phyloP scores from a whole-genome alignment of 2,888 invertebrate genomes.

The Nephrotoma flavescens region DNA sequence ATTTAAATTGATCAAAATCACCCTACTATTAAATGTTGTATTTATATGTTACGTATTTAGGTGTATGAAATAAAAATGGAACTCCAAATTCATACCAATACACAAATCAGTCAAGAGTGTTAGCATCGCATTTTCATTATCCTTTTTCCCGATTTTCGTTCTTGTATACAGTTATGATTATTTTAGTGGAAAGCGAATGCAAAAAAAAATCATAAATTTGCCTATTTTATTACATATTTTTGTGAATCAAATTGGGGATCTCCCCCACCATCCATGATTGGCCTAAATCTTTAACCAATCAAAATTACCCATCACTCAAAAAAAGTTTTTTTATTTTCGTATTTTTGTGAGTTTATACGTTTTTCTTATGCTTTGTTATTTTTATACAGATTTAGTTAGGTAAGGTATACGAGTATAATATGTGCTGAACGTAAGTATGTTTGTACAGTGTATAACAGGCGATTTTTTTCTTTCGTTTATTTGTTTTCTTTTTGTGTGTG shows the following conservation, averaged over 20 bases:
- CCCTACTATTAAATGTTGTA: background rate
- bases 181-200: background rate
- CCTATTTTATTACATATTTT: background rate
- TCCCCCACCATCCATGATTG: background rate
- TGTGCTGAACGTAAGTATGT: background rate
- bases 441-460: background rate
- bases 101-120: background rate
- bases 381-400: background rate
- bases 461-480: background rate
- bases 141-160: background rate
- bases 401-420: background rate
- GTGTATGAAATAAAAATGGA: background rate
- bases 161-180: background rate
- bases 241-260: background rate
- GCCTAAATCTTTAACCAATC: constrained; percentile 2
- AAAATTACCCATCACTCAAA: constrained; percentile 1
- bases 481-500: background rate
- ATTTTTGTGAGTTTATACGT: background rate
- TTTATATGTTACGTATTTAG: background rate
- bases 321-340: background rate
- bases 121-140: background rate
- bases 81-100: background rate
- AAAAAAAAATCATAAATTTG: background rate
- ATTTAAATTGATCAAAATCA: background rate
- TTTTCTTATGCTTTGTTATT: background rate